Evolutionary conservation across 2,888 invertebrate genomes (phyloP), one percentile per base, ranked within the genome.

Genomic region (Cynaeus angustus): DNA sequence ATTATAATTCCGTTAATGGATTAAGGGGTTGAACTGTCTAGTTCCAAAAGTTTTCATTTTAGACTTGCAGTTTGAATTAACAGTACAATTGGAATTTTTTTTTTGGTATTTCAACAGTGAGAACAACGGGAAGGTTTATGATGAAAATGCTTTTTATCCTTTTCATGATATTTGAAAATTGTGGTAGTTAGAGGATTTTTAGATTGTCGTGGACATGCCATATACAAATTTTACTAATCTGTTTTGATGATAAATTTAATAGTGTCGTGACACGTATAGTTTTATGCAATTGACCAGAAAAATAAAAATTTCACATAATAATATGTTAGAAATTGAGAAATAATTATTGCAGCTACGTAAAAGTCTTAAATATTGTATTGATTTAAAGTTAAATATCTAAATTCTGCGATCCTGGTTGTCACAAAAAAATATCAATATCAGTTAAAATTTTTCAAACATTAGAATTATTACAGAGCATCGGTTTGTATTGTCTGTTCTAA

Each of bases 11-110:
- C 55, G 53, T 33, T 68, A 68, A 68, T 62, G 68, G 62, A 68
- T 68, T 68, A 68, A 68, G 55, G 68, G 41, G 28, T 62, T 68
- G 68, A 68, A 68, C 61, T 68, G 61, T 55, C 43, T 53, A 68
- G 68, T 61, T 68, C 10, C 16, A 53, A 52, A 41, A 37, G 33
- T 21, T 21, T 21, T 21, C 2, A 21, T 21, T 21, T 21, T 21
- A 21, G 21, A 4, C 21, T 21, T 21, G 2, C 4, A 21, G 33
- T 7, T 33, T n/a, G 33, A 33, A 33, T 30, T 61, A 46, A 33
- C 46, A 45, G 45, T 65, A 71, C 73, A 71, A 67, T 70, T 66
- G 71, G 72, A 68, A 74, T 74, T 12, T n/a, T n/a, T n/a, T n/a
- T n/a, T 21, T 21, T 21, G 21, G 4, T 21, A 21, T n/a, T n/a